Conservation (phyloP, 2,797 vertebrate genomes). For the Apogon hyalosoma region DNA sequence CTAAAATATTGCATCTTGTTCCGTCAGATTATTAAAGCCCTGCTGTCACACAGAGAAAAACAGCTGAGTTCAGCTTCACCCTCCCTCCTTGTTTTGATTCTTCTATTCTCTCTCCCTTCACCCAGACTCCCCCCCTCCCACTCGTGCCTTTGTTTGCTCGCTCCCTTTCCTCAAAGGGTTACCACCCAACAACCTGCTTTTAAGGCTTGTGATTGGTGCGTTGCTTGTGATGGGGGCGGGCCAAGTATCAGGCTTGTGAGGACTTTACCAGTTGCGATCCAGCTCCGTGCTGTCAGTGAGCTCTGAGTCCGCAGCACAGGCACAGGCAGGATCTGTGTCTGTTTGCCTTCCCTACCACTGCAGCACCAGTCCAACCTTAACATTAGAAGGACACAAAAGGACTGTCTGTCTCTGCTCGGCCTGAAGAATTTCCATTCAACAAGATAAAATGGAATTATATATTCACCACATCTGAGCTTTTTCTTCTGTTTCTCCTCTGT, state of each 20-base stretch:
- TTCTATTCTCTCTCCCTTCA: conserved; percentile 38
- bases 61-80: conserved; percentile 59
- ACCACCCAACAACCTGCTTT: conserved; percentile 75
- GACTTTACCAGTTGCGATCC: conserved; percentile 72
- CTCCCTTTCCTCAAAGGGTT: conserved; percentile 69
- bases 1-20: conserved; percentile 6
- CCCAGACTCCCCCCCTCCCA: conserved; percentile 55
- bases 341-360: conserved; percentile 32
- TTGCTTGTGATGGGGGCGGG: conserved; percentile 60
- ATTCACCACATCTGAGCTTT: conserved; percentile 20
- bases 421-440: conserved; percentile 15
- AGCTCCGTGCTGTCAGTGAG: conserved; percentile 69
- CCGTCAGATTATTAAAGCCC: conserved; percentile 37
- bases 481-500: conserved; percentile 45
- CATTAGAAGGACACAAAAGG: conserved; percentile 23
- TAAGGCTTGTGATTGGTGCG: conserved; percentile 75
- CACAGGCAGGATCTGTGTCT: conserved; percentile 34
- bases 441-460: conserved; percentile 33
- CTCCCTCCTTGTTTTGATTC: conserved; percentile 56
- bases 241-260: conserved; percentile 43
- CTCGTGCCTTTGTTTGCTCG: conserved; percentile 78
- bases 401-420: conserved; percentile 18
- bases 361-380: conserved; percentile 18
- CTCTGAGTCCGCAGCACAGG: conserved; percentile 56
- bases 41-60: conserved; percentile 49